phyloP scores from a whole-genome alignment of 2,797 vertebrate species.

The Chrysocyon brachyurus region DNA sequence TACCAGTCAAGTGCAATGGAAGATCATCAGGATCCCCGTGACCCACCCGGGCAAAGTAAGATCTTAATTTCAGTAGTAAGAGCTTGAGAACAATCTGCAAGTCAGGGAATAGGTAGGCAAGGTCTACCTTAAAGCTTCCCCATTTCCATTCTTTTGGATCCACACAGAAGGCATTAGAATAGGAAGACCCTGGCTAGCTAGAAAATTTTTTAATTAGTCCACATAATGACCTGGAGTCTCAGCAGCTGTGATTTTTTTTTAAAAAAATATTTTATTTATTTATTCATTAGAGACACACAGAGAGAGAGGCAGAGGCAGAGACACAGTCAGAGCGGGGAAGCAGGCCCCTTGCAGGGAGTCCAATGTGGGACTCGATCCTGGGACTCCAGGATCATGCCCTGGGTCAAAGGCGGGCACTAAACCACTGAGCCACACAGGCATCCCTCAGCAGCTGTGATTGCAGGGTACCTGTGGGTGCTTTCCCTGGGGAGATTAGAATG shows the following conservation, averaged over 20 bases:
- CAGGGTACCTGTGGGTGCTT: rapidly evolving
- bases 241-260: background rate
- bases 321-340: too few relatives aligned
- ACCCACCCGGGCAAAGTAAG: background rate
- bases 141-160: background rate
- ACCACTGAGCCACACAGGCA: too few relatives aligned
- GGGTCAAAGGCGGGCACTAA: too few relatives aligned
- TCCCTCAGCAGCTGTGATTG: background rate
- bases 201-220: background rate
- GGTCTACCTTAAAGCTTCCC: background rate
- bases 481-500: background rate
- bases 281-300: too few relatives aligned
- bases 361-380: too few relatives aligned
- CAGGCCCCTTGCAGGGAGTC: too few relatives aligned
- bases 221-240: background rate
- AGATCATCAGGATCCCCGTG: background rate
- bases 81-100: background rate
- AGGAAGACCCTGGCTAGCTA: background rate
- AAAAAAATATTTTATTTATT: too few relatives aligned
- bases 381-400: too few relatives aligned
- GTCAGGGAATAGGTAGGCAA: too few relatives aligned
- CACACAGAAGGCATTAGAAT: background rate
- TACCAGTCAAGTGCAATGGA: background rate
- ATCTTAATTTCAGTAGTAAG: background rate
- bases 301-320: too few relatives aligned